Evolutionary conservation across 2,113 vertebrate species (phyloP).

Genomic region (Alethe diademata): DNA sequence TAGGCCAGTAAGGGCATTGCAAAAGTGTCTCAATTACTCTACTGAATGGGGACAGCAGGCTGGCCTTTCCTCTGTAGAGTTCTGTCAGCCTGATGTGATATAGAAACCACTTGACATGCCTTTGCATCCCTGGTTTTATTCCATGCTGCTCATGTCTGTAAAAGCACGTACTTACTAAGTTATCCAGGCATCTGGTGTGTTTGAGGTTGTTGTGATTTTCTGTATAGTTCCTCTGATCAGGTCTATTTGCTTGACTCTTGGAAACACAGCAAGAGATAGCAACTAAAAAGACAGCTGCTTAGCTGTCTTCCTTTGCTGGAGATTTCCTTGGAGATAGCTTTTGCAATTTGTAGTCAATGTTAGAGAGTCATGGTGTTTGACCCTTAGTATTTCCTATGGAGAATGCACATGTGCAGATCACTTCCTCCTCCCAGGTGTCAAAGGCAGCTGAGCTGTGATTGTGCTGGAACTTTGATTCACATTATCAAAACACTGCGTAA

Average conservation of each 20-base stretch:
- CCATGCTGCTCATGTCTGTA: neutral
- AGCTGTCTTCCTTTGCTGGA: neutral
- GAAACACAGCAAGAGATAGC: neutral
- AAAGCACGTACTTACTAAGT: neutral
- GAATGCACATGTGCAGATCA: neutral
- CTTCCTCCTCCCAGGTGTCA: neutral
- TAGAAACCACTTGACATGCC: neutral
- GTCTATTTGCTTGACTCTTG: neutral
- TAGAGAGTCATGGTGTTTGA: neutral
- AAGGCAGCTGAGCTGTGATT: neutral
- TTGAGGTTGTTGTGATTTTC: neutral
- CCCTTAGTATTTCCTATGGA: neutral
- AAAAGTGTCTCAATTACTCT: neutral
- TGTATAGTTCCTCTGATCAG: neutral
- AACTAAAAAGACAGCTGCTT: neutral
- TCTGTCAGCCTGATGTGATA: neutral
- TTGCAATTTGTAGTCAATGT: neutral
- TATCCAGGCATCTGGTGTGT: neutral
- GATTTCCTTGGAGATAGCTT: neutral
- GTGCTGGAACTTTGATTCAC: accelerated
- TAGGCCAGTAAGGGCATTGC: neutral
- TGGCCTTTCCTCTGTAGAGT: neutral
- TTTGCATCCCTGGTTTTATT: neutral
- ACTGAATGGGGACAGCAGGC: neutral
- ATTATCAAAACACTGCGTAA: neutral